Percentiles rank a stretch among this genome's conserved stretches.
These are phyloP conservation scores for Cettia cetti DNA, from an alignment of 2,113 vertebrate genomes.

Conservation along the genomic window DNA sequence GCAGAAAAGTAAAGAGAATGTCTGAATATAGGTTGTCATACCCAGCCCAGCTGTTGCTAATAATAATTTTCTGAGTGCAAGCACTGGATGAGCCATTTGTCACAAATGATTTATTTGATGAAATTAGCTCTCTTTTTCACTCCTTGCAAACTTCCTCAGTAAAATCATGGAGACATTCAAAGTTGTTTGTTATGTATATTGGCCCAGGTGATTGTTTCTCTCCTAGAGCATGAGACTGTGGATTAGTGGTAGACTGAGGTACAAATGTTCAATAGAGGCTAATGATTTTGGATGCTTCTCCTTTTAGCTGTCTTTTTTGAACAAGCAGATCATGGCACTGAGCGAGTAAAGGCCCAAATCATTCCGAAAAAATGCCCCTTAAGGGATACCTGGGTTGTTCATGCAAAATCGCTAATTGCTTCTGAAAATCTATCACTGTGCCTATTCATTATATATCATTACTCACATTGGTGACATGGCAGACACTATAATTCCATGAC, in stretches of 20 bases:
- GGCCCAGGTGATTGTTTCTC: neutral
- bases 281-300: neutral
- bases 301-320: neutral
- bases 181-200: neutral
- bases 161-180: neutral
- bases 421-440: neutral
- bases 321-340: neutral
- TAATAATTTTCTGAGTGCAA: conserved; percentile 50
- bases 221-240: neutral
- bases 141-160: conserved; percentile 7
- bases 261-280: neutral
- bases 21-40: conserved; percentile 38
- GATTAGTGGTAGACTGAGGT: neutral
- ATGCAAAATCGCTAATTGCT: conserved; percentile 9
- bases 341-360: neutral
- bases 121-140: conserved; percentile 28
- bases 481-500: neutral
- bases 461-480: neutral
- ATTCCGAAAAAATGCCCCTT: neutral
- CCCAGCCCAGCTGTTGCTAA: conserved; percentile 42
- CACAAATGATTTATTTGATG: conserved; percentile 42
- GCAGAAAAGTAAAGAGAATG: conserved; percentile 27
- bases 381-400: neutral
- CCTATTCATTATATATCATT: neutral
- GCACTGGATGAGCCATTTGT: conserved; percentile 44